Conservation (phyloP, 2,113 vertebrate genomes). For the Australoheros scitulus region DNA sequence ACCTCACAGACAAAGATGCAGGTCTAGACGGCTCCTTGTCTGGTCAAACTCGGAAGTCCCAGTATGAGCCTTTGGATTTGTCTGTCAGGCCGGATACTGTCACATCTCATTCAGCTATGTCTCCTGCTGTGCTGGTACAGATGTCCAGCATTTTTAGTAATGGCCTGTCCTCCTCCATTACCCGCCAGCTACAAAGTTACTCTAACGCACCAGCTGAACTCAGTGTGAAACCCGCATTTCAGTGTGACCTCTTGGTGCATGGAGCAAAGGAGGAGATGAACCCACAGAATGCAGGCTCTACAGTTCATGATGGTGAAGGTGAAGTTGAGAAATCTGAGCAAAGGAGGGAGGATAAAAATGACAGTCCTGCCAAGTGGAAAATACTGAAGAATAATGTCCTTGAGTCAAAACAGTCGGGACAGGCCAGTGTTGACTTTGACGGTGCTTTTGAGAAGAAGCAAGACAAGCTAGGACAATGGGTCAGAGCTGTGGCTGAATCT, state of each 20-base stretch:
- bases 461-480: conserved; percentile 83
- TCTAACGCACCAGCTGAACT: conserved; percentile 79
- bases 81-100: conserved; percentile 86
- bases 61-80: conserved; percentile 92
- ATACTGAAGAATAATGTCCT: conserved; percentile 48
- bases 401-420: conserved; percentile 51
- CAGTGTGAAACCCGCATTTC: conserved; percentile 68
- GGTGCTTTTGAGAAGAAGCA: conserved; percentile 45
- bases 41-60: conserved; percentile 83
- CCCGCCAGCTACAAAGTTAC: conserved; percentile 75
- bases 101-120: conserved; percentile 73
- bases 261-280: conserved; percentile 83
- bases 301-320: conserved; percentile 72
- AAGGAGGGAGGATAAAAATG: conserved; percentile 34
- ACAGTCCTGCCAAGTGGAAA: conserved; percentile 65
- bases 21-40: conserved; percentile 19
- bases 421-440: conserved; percentile 41
- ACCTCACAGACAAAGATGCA: conserved; percentile 43
- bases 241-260: conserved; percentile 79
- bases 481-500: conserved; percentile 69
- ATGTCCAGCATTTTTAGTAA: conserved; percentile 84
- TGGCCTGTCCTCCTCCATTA: conserved; percentile 68
- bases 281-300: conserved; percentile 72
- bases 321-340: conserved; percentile 76
- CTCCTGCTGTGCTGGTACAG: conserved; percentile 72